phyloP scores from a whole-genome alignment of 2,888 invertebrate species.

The Drosophila paracracens region DNA sequence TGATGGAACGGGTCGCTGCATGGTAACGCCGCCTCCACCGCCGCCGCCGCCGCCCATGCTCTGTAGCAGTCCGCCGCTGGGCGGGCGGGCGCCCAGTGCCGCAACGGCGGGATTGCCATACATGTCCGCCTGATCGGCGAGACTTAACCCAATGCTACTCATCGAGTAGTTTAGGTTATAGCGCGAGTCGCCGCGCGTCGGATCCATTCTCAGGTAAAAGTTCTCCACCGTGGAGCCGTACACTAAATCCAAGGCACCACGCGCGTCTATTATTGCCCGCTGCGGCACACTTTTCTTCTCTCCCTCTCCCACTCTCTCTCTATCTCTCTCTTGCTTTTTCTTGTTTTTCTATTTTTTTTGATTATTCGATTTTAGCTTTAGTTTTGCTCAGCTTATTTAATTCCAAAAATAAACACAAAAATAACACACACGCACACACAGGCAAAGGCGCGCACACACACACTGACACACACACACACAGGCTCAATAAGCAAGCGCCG shows the following conservation, averaged over 20 bases:
- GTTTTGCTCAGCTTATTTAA: conserved; percentile 62
- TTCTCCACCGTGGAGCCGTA: conserved; percentile 84
- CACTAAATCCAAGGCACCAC: conserved; percentile 79
- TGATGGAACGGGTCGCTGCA: conserved; percentile 74
- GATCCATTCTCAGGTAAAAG: conserved; percentile 89
- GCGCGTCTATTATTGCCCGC: conserved; percentile 81
- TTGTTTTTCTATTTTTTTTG: conserved; percentile 33
- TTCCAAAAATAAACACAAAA: conserved; percentile 80
- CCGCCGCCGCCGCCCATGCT: conserved; percentile 83
- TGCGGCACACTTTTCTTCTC: conserved; percentile 58
- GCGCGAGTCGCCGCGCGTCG: conserved; percentile 95
- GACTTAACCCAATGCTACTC: conserved; percentile 91
- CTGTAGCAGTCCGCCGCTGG: conserved; percentile 87
- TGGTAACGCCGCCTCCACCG: conserved; percentile 71
- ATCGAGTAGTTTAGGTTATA: conserved; percentile 94
- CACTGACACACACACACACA: conserved; percentile 23
- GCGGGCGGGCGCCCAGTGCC: conserved; percentile 86
- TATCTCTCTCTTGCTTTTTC: not conserved
- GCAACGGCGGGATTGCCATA: conserved; percentile 87
- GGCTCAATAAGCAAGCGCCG: conserved; percentile 26
- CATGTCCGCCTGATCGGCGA: conserved; percentile 92
- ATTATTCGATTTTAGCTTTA: conserved; percentile 56
- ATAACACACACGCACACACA: conserved; percentile 59
- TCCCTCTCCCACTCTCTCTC: not conserved
- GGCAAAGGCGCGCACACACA: conserved; percentile 33